Percentiles rank a stretch among this genome's conserved stretches.
phyloP scores from a whole-genome alignment of 2,888 invertebrate genomes.

The Eulithis testata region DNA sequence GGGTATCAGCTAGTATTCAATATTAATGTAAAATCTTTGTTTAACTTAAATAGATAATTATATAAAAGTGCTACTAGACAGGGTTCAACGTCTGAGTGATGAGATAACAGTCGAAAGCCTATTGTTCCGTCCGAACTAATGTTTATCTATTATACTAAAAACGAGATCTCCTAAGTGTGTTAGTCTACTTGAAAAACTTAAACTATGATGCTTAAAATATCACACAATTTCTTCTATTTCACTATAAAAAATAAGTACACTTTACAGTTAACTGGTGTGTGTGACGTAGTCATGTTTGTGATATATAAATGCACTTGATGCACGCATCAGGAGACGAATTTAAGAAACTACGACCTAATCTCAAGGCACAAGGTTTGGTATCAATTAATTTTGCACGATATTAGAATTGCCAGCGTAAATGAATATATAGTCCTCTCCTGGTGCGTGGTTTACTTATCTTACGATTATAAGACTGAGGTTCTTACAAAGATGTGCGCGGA shows the following conservation, averaged over 20 bases:
- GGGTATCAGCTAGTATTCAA: too few species aligned
- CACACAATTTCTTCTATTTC: slow-evolving; percentile 40
- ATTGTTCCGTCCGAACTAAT: slow-evolving; percentile 7
- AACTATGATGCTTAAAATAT: slow-evolving; percentile 35
- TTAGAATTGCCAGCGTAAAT: slow-evolving; percentile 2
- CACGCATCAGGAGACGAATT: slow-evolving; percentile 1
- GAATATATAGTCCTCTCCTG: slow-evolving; percentile 10
- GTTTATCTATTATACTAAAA: slow-evolving; percentile 19
- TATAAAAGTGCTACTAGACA: too few species aligned
- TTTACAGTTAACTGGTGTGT: slow-evolving; percentile 22
- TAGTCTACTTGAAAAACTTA: slow-evolving; percentile 27
- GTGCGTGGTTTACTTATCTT: slow-evolving; percentile 8
- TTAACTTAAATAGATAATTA: too few species aligned
- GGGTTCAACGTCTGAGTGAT: too few species aligned
- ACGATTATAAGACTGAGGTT: too few species aligned
- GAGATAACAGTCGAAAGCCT: not conserved
- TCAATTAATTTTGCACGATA: not conserved
- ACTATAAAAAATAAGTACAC: slow-evolving; percentile 33
- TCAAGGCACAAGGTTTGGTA: slow-evolving; percentile 15
- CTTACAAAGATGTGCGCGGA: too few species aligned
- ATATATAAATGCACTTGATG: not conserved
- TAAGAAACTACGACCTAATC: slow-evolving; percentile 11
- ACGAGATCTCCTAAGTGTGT: slow-evolving; percentile 44
- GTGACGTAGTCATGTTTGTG: slow-evolving; percentile 6
- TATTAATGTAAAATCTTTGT: too few species aligned